Evolutionary conservation across 2,113 vertebrate genomes (phyloP).

Genomic region (Odocoileus hemionus): DNA sequence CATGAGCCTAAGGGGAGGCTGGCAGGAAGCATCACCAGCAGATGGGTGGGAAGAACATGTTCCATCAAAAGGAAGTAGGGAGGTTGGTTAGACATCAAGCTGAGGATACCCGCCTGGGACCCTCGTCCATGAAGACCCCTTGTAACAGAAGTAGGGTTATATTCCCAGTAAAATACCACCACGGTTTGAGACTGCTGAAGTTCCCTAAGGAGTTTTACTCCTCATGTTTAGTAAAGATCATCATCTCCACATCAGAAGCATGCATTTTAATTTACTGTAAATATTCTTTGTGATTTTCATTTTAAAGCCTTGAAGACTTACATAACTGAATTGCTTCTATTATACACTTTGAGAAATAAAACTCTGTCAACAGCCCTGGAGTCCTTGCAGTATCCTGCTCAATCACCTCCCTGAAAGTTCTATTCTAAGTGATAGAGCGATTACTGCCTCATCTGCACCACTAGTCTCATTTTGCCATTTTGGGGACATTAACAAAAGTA

Average conservation of each 20-base stretch:
- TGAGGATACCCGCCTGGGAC: not conserved
- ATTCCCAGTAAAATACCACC: not conserved
- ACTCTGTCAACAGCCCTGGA: not conserved
- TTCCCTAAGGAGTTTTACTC: not conserved
- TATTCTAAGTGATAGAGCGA: not conserved
- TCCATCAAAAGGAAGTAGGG: not conserved
- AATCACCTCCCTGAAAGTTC: not conserved
- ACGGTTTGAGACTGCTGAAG: not conserved
- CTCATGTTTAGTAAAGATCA: not conserved
- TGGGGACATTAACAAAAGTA: not conserved
- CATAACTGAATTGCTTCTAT: not conserved
- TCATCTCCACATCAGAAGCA: not conserved
- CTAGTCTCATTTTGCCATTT: not conserved
- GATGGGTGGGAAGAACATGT: not conserved
- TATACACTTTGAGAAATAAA: not conserved
- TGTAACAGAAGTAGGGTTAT: not conserved
- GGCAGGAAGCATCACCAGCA: not conserved
- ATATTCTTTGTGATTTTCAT: not conserved
- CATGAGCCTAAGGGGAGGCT: not conserved
- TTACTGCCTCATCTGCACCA: not conserved
- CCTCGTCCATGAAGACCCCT: not conserved
- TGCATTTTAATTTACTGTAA: not conserved
- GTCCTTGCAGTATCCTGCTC: not conserved
- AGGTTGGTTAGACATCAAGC: not conserved
- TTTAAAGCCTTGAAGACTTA: not conserved